These are phyloP conservation scores for Synanthedon tipuliformis DNA, from an alignment of 2,888 invertebrate species.

Conservation along the genomic window DNA sequence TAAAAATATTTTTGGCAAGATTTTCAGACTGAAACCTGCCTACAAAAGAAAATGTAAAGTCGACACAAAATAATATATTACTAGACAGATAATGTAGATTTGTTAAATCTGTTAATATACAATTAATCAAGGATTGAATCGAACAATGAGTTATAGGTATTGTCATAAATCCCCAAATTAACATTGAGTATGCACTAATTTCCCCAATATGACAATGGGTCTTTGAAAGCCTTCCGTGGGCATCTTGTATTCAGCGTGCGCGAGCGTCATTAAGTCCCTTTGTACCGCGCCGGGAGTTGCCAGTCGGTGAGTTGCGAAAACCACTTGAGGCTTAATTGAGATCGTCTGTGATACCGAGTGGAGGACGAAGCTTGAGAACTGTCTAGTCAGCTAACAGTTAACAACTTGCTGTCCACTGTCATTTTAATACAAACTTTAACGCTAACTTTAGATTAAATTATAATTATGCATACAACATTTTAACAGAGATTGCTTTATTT, in stretches of 20 bases:
- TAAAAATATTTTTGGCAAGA: too few relatives aligned
- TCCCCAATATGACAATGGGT: conserved; percentile 17
- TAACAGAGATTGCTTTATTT: too few relatives aligned
- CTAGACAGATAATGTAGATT: too few relatives aligned
- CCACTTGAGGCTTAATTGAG: conserved; percentile 54
- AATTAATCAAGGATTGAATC: too few relatives aligned
- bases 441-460: neutral
- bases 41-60: too few relatives aligned
- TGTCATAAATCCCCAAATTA: conserved; percentile 7
- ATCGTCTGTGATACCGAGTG: conserved; percentile 32
- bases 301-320: conserved; percentile 46
- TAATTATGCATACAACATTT: neutral
- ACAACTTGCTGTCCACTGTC: conserved; percentile 11
- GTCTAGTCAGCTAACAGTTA: conserved; percentile 27
- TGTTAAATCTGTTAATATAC: too few relatives aligned
- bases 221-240: conserved; percentile 37
- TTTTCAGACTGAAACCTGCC: too few relatives aligned
- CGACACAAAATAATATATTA: too few relatives aligned
- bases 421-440: neutral
- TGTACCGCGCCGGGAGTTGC: conserved; percentile 27
- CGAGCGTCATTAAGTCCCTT: conserved; percentile 53
- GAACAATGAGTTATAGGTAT: neutral
- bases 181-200: conserved; percentile 24
- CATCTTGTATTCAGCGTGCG: conserved; percentile 45
- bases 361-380: conserved; percentile 12